phyloP scores from a whole-genome alignment of 2,888 invertebrate genomes.

The Parnassius smintheus region DNA sequence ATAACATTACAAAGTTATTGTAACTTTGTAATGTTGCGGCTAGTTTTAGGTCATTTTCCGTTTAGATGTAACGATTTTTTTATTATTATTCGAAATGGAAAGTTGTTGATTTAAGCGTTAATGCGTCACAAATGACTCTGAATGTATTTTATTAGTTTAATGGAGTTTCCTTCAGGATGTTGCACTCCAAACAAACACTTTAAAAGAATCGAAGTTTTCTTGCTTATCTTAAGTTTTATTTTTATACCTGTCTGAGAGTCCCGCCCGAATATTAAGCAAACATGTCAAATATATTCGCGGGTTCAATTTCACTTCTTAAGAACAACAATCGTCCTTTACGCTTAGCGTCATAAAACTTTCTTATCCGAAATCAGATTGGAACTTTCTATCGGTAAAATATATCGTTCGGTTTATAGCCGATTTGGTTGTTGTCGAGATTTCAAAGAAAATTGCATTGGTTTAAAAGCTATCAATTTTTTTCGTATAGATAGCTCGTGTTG shows the following conservation, averaged over 20 bases:
- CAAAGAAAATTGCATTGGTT: constrained; percentile 2
- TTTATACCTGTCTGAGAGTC: constrained; percentile 25
- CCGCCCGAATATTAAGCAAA: constrained; percentile 20
- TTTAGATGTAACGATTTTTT: too few species aligned
- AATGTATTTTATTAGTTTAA: constrained; percentile 5
- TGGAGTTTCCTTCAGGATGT: not conserved
- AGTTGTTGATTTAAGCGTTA: too few species aligned
- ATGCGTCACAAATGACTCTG: not conserved
- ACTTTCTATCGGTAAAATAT: constrained; percentile 23
- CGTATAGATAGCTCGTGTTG: not conserved
- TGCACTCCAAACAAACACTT: constrained; percentile 25
- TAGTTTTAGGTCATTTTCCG: too few species aligned
- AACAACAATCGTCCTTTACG: too few species aligned
- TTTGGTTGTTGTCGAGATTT: too few species aligned
- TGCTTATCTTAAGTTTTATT: constrained; percentile 23
- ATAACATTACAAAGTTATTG: too few species aligned
- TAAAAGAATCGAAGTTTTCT: constrained; percentile 25
- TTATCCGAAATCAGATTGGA: constrained; percentile 12
- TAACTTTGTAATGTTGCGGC: too few species aligned
- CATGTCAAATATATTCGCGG: constrained; percentile 22
- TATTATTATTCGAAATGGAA: too few species aligned
- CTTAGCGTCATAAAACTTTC: constrained; percentile 19
- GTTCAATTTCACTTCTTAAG: constrained; percentile 19
- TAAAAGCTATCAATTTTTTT: constrained; percentile 4
- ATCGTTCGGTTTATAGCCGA: not conserved